Evolutionary conservation across 35 echinoderm and acorn worm species (phyloP).

Genomic region (Stichopus chloronotus): DNA sequence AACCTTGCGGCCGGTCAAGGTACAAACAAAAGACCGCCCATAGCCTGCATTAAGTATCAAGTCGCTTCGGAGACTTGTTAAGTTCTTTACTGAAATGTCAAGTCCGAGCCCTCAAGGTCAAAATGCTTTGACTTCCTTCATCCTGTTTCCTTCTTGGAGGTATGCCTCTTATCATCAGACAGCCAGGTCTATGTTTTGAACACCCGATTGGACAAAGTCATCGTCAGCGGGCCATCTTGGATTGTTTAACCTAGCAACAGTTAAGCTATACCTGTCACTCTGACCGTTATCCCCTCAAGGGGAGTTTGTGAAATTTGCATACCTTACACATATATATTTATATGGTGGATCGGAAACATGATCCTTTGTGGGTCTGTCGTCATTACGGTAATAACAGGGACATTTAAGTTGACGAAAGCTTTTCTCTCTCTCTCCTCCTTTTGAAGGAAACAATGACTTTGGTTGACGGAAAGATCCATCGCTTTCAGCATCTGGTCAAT

Average conservation of each 20-base stretch:
- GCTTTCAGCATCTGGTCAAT: background rate
- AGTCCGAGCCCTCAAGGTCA: constrained; percentile 16
- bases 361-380: background rate
- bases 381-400: background rate
- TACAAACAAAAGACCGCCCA: background rate
- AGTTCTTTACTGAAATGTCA: background rate
- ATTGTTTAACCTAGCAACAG: background rate
- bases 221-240: background rate
- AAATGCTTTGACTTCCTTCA: background rate
- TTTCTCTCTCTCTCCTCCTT: background rate
- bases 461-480: background rate
- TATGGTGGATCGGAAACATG: background rate
- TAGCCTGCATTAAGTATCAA: background rate
- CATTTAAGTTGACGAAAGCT: background rate
- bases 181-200: background rate
- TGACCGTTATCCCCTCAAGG: background rate
- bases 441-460: background rate
- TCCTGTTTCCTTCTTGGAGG: background rate
- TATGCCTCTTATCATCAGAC: background rate
- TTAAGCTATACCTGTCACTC: background rate
- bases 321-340: background rate
- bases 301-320: background rate
- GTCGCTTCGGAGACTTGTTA: background rate
- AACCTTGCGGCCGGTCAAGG: background rate
- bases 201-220: background rate